Percentiles rank a stretch among this genome's conserved stretches.
Evolutionary conservation across 2,888 invertebrate species (phyloP).

Genomic region (Eudemis profundana): DNA sequence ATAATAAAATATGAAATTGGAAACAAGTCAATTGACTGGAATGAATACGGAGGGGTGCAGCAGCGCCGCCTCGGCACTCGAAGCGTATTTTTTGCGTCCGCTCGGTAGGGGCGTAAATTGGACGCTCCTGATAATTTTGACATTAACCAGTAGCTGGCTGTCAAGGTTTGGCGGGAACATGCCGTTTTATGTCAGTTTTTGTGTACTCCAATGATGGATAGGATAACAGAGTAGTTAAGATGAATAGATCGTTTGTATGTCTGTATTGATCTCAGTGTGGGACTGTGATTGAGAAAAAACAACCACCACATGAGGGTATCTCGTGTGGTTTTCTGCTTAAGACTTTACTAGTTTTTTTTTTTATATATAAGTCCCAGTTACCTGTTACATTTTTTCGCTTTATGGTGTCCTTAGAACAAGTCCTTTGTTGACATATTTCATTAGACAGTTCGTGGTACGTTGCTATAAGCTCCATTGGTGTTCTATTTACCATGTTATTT

Average conservation of each 20-base stretch:
- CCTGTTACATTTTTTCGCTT: background rate
- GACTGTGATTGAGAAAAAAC: background rate
- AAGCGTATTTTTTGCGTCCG: conserved; percentile 68
- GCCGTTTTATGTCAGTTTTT: conserved; percentile 77
- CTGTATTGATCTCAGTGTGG: background rate
- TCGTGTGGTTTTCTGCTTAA: background rate
- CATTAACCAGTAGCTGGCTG: conserved; percentile 79
- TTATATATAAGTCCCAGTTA: background rate
- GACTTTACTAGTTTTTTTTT: background rate
- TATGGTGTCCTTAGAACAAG: conserved; percentile 3
- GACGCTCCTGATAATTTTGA: conserved; percentile 79
- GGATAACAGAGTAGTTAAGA: conserved; percentile 46
- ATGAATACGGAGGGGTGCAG: conserved; percentile 58
- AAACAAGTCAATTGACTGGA: conserved; percentile 78
- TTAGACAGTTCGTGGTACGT: conserved; percentile 18
- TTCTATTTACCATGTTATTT: background rate
- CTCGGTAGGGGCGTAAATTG: conserved; percentile 73
- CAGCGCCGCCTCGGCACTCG: conserved; percentile 67
- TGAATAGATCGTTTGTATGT: conserved; percentile 19
- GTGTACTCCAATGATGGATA: conserved; percentile 67
- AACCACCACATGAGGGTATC: background rate
- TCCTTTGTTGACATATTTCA: conserved; percentile 35
- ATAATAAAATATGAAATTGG: conserved; percentile 61
- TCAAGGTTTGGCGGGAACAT: conserved; percentile 67
- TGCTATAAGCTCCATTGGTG: background rate